Conservation (phyloP, 1,140 invertebrate species). For the Drosophila nikananu region DNA sequence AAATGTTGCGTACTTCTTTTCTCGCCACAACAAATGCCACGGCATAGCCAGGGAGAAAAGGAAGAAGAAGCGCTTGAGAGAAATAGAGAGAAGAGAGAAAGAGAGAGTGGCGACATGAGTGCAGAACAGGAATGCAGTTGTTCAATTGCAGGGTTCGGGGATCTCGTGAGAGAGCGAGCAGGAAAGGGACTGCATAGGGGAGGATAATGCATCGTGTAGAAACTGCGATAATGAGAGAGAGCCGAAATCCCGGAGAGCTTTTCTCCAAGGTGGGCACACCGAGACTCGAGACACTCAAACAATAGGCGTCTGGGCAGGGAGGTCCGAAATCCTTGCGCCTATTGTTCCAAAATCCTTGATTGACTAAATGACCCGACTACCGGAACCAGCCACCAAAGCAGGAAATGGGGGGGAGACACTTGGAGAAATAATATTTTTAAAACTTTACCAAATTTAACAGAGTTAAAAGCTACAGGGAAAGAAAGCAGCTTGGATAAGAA, state of each 20-base stretch:
- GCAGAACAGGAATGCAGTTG: slow-evolving; percentile 78
- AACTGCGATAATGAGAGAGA: neutral
- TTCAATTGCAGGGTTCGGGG: slow-evolving; percentile 64
- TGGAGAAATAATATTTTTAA: neutral
- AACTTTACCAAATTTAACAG: neutral
- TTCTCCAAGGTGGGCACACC: slow-evolving; percentile 22
- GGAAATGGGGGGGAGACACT: slow-evolving; percentile 20
- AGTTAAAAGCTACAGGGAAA: neutral
- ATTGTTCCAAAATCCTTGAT: slow-evolving; percentile 54
- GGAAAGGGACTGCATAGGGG: slow-evolving; percentile 41
- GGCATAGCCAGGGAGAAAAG: slow-evolving; percentile 37
- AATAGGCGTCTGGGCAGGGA: slow-evolving; percentile 48
- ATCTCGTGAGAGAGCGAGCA: slow-evolving; percentile 20
- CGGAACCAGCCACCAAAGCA: slow-evolving; percentile 12
- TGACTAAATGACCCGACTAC: slow-evolving; percentile 53
- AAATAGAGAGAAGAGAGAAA: slow-evolving; percentile 41
- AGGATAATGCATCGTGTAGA: slow-evolving; percentile 31
- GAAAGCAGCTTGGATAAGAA: neutral
- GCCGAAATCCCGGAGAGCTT: slow-evolving; percentile 21
- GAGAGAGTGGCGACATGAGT: slow-evolving; percentile 22
- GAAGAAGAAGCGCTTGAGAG: slow-evolving; percentile 29
- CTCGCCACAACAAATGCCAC: slow-evolving; percentile 39
- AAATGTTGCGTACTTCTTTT: slow-evolving; percentile 78
- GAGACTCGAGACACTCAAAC: slow-evolving; percentile 12
- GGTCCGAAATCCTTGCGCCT: slow-evolving; percentile 18